Percentiles rank a stretch among this genome's conserved stretches.
Evolutionary conservation across 2,113 vertebrate species (phyloP).

Genomic region (Abramis brama): DNA sequence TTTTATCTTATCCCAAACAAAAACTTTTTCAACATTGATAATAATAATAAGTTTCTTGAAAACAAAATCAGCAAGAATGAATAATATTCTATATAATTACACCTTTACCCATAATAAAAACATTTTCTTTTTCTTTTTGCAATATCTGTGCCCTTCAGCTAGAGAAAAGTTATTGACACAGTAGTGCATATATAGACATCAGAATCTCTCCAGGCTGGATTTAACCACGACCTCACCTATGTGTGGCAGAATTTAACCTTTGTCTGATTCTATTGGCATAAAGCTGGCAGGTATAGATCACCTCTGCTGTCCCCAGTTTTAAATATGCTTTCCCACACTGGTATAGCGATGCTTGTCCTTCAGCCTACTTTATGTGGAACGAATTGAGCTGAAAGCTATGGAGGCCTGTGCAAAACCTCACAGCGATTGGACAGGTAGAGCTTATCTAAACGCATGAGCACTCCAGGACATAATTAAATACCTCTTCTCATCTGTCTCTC

Average conservation of each 20-base stretch:
- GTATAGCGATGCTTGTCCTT: constrained; percentile 57
- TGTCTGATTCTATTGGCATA: not conserved
- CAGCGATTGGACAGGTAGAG: constrained; percentile 56
- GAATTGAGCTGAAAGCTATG: constrained; percentile 58
- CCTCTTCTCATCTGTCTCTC: constrained; percentile 46
- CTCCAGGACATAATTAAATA: constrained; percentile 69
- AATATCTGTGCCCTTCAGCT: not conserved
- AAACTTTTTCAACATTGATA: too few species aligned
- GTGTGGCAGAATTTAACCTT: constrained; percentile 17
- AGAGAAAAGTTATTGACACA: constrained; percentile 5
- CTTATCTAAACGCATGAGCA: constrained; percentile 67
- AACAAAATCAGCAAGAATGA: too few species aligned
- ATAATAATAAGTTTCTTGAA: too few species aligned
- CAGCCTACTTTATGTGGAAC: constrained; percentile 67
- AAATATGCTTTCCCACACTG: constrained; percentile 42
- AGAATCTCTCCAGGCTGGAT: constrained; percentile 32
- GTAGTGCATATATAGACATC: not conserved
- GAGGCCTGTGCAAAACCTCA: constrained; percentile 55
- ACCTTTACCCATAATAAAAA: not conserved
- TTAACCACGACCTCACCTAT: not conserved
- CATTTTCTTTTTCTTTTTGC: not conserved
- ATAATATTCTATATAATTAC: not conserved
- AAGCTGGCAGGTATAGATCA: constrained; percentile 47
- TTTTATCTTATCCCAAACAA: too few species aligned
- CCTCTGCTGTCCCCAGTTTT: constrained; percentile 43